phyloP scores from a whole-genome alignment of 2,888 invertebrate genomes.

The Drosophila bunnanda region DNA sequence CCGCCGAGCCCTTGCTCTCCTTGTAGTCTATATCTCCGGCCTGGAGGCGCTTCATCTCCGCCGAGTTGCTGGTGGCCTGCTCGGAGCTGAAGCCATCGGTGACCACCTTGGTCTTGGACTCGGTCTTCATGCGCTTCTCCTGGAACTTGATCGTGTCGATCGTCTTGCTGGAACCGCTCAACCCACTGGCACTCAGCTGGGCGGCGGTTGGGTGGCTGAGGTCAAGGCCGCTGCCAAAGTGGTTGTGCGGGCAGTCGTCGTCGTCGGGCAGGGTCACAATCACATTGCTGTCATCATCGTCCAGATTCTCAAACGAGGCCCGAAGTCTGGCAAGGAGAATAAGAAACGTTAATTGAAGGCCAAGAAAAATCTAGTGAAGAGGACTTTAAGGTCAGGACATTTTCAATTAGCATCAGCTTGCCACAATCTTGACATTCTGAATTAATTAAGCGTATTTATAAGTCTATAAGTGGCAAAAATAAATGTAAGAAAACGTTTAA shows the following conservation, averaged over 20 bases:
- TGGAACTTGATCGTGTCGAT: slow-evolving; percentile 91
- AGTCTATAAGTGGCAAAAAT: not conserved
- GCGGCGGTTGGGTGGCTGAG: slow-evolving; percentile 83
- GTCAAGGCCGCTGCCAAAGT: slow-evolving; percentile 76
- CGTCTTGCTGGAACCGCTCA: slow-evolving; percentile 82
- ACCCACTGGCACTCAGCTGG: slow-evolving; percentile 82
- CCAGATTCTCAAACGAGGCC: slow-evolving; percentile 91
- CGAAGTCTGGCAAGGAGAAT: slow-evolving; percentile 85
- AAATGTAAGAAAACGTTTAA: not conserved
- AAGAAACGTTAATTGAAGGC: slow-evolving; percentile 4
- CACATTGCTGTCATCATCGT: slow-evolving; percentile 86
- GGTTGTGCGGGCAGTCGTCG: slow-evolving; percentile 86
- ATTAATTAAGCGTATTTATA: not conserved
- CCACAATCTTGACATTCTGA: not conserved
- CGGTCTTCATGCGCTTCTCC: slow-evolving; percentile 92
- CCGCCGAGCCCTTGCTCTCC: slow-evolving; percentile 91
- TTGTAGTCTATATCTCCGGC: slow-evolving; percentile 93
- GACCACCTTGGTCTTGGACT: slow-evolving; percentile 91
- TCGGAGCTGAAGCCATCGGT: slow-evolving; percentile 93
- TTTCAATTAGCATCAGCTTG: slow-evolving; percentile 3
- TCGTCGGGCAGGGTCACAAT: slow-evolving; percentile 93
- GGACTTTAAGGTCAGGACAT: not conserved
- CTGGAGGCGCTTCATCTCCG: slow-evolving; percentile 90
- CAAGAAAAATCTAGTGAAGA: not conserved
- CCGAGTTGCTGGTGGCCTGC: slow-evolving; percentile 89